Base-by-base conservation (phyloP, 2,797 vertebrate genomes). In the Periparus ater region DNA sequence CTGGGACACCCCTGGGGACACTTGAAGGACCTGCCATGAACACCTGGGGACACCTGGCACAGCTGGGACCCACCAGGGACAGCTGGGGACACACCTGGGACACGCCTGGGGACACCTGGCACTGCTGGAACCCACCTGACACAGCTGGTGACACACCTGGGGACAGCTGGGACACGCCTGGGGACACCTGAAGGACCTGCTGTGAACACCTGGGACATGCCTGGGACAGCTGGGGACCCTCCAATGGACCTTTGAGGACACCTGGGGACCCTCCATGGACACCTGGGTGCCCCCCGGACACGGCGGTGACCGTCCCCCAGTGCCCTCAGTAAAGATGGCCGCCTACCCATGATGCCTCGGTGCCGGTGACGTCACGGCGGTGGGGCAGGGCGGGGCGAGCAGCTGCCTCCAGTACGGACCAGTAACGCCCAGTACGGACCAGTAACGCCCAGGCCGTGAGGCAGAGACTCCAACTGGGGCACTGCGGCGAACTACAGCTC, bases 401-500 rank as follows among this genome's bases (percentile, higher is more conserved):
- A 13, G 45, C 73, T 26, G 36, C n/a, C 9, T 2, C 14, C 11
- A 19, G 74, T 29, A 3, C 30, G 10, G 30, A 58, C 54, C 77
- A 22, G 62, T 40, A 22, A 7, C 2, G 3, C 9, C 76, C 76
- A 40, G 63, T 67, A 2, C 44, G 8, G 53, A 55, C 61, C 61
- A 36, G 60, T 19, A 23, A 22, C 2, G 17, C 16, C 40, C 40
- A 4, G 40, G 1, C 8, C 10, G 0, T 3, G n/a, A 38, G 22
- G 62, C 17, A 3, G 17, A 16, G 27, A 4, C 14, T 7, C 9
- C 1, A 2, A 8, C 2, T 1, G 3, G 44, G 38, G 38, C 11
- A 38, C 11, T 12, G 38, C 0, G 1, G 20, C 4, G 4, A 44
- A 58, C 71, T 44, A 61, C 63, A 29, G 5, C n/a, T 51, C 71